phyloP scores from a whole-genome alignment of 2,888 invertebrate species.

The Caenorhabditis imperialis region DNA sequence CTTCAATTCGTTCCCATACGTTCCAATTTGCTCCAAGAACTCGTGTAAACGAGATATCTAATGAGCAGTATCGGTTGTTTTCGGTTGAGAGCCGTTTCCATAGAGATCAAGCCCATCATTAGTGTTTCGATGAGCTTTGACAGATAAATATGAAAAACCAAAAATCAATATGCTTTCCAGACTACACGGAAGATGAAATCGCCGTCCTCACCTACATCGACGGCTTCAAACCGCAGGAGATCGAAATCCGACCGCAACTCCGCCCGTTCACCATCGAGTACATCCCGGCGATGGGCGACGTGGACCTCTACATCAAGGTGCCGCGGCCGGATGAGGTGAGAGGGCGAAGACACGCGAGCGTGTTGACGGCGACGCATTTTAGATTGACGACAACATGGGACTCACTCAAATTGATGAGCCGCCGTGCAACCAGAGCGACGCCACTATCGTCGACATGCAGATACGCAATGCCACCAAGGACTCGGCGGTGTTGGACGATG shows the following conservation, averaged over 20 bases:
- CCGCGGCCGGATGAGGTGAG: conserved; percentile 85
- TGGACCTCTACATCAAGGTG: conserved; percentile 94
- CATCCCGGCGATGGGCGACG: conserved; percentile 97
- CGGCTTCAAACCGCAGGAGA: conserved; percentile 74
- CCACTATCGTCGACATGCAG: conserved; percentile 92
- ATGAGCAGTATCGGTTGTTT: no score
- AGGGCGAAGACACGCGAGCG: no score
- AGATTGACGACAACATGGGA: conserved; percentile 76
- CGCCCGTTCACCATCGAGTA: conserved; percentile 96
- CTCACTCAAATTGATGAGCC: conserved; percentile 86
- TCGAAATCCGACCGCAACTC: conserved; percentile 90
- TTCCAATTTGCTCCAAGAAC: no score
- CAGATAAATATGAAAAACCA: neutral
- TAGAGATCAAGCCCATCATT: no score
- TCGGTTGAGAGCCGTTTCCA: no score
- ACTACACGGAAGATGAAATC: conserved; percentile 82
- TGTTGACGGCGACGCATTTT: conserved; percentile 14
- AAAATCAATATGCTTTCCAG: conserved; percentile 6
- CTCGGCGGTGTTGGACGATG: conserved; percentile 41
- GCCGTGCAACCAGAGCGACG: conserved; percentile 93
- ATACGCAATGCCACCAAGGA: conserved; percentile 85
- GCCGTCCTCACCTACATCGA: conserved; percentile 91
- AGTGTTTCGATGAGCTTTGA: no score
- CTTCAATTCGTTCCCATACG: no score
- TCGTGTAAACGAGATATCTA: no score